Percentiles rank a stretch among this genome's conserved stretches.
phyloP scores from a whole-genome alignment of 2,113 vertebrate species.

The Halichoeres trimaculatus region DNA sequence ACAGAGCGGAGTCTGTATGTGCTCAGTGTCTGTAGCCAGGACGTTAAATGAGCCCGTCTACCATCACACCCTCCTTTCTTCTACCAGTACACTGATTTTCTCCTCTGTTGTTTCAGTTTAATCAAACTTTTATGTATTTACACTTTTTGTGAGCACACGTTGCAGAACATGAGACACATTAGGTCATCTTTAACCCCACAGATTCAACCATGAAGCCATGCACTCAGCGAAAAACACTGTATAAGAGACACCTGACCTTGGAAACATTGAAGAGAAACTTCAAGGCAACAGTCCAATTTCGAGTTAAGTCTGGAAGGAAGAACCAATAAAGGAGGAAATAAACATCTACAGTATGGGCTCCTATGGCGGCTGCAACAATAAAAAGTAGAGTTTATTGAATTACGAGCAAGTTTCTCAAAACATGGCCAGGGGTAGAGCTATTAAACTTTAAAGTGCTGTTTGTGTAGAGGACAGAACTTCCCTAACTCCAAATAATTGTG shows the following conservation, averaged over 20 bases:
- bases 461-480: background rate
- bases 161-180: background rate
- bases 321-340: too few species aligned
- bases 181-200: slow-evolving; percentile 39
- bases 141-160: background rate
- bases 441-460: background rate
- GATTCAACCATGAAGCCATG: slow-evolving; percentile 13
- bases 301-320: too few species aligned
- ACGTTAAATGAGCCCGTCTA: slow-evolving; percentile 26
- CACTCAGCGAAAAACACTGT: slow-evolving; percentile 7
- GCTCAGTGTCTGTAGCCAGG: slow-evolving; percentile 30
- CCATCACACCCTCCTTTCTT: background rate
- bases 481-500: background rate
- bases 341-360: too few species aligned
- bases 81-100: background rate
- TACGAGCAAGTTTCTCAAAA: too few species aligned
- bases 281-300: background rate
- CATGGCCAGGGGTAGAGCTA: background rate
- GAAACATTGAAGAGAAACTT: slow-evolving; percentile 21
- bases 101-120: background rate
- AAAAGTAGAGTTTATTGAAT: too few species aligned
- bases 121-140: background rate
- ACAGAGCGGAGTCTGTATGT: slow-evolving; percentile 46
- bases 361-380: too few species aligned
- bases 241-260: slow-evolving; percentile 24